Evolutionary conservation across 2,797 vertebrate species (phyloP), one percentile per base, ranked within the genome.

Genomic region (Balearica regulorum): DNA sequence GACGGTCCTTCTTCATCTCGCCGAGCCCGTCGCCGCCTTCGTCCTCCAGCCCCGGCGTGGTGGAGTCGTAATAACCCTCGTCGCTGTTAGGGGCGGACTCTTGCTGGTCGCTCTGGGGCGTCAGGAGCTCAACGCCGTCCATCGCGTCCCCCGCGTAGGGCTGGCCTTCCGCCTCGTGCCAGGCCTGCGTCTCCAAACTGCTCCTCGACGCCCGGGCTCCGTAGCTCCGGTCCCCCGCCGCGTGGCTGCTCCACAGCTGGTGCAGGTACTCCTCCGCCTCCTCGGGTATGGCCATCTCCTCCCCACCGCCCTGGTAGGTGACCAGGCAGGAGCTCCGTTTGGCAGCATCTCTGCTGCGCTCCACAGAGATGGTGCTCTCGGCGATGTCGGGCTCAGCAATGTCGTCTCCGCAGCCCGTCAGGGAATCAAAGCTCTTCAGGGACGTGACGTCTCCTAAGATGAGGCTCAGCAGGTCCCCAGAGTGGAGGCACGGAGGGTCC

Each of bases 371-470:
- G 0, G 98, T 98, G 96, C 98, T 99, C 76, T 99, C 99, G 1
- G 99, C 97, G 1, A 99, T 99, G 68, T 99, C 99, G 13, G 99
- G 99, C 97, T 99, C 99, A 1, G 99, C 99, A 20, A 99, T 99
- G 72, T 99, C 99, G 54, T 99, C 99, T 16, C 99, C 99, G 6
- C 99, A 99, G 10, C 99, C 99, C 0, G 99, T 99, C 89, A 99
- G 97, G 1, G 99, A 99, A 89, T 99, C 99, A 5, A 99, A 99
- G 97, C 99, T 99, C 97, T 99, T 99, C 43, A 99, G 97, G 12
- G 99, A 99, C 0, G 99, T 98, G 24, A 99, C 99, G 2, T 99
- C 99, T 29, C 98, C 99, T 79, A 98, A 97, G 35, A 98, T 94
- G 89, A 98, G 95, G 97, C 98, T 99, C 14, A 99, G 96, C 55